Evolutionary conservation across 2,888 invertebrate genomes (phyloP).

Genomic region (Phaedon cochleariae): DNA sequence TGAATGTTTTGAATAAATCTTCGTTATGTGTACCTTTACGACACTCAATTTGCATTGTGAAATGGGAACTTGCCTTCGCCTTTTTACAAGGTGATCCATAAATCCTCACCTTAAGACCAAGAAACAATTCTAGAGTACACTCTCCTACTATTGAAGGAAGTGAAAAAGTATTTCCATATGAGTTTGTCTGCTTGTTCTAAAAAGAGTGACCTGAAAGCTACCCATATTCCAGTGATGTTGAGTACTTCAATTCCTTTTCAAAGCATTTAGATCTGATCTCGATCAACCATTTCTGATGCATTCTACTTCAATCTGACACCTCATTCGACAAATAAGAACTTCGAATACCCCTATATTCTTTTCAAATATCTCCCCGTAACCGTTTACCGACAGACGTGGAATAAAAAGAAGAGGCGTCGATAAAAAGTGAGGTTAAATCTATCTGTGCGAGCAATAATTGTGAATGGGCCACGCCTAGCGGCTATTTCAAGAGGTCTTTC

Average conservation of each 20-base stretch:
- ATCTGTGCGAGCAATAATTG: constrained; percentile 43
- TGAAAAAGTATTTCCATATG: too few species aligned
- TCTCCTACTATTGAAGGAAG: too few species aligned
- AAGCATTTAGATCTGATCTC: too few species aligned
- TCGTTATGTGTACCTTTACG: constrained; percentile 42
- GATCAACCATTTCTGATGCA: too few species aligned
- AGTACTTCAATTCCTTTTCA: too few species aligned
- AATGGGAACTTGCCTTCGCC: constrained; percentile 37
- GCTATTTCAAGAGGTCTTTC: constrained; percentile 20
- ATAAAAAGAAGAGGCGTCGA: neutral
- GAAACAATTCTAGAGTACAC: too few species aligned
- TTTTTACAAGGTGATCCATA: constrained; percentile 18
- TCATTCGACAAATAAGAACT: too few species aligned
- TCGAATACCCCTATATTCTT: neutral
- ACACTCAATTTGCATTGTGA: constrained; percentile 40
- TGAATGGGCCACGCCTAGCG: constrained; percentile 44
- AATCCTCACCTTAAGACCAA: neutral
- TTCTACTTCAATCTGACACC: too few species aligned
- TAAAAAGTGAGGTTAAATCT: constrained; percentile 38
- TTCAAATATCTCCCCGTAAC: neutral
- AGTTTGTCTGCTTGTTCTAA: too few species aligned
- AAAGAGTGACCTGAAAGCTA: too few species aligned
- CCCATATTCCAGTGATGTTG: too few species aligned
- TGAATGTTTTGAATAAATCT: constrained; percentile 38
- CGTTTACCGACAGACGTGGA: neutral